Percentiles rank a stretch among this genome's conserved stretches.
These are phyloP conservation scores for Mormyrus hasselquistii DNA, from an alignment of 2,797 vertebrate genomes.

Conservation along the genomic window DNA sequence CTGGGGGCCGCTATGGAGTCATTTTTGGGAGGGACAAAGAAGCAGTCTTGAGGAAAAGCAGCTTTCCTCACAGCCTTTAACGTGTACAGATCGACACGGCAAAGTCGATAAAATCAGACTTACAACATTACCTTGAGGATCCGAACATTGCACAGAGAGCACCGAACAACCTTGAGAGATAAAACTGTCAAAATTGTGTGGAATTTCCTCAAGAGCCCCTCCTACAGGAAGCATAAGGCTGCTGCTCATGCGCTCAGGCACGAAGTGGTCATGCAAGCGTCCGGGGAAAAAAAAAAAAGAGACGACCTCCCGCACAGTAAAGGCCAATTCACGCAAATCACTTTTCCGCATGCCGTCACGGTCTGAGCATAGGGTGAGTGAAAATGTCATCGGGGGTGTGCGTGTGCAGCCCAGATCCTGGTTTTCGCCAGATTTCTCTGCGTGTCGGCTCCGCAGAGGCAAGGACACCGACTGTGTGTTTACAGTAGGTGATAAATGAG, in stretches of 20 bases:
- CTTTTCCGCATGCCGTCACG: background rate
- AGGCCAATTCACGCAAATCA: background rate
- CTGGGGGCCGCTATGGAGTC: slow-evolving; percentile 57
- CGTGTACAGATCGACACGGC: background rate
- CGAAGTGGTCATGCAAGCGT: background rate
- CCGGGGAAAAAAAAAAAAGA: background rate
- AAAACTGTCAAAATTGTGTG: background rate
- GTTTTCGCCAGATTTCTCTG: background rate
- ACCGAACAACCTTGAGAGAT: background rate
- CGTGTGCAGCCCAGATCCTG: background rate
- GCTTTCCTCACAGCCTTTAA: background rate
- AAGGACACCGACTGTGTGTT: background rate
- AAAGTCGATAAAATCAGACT: background rate
- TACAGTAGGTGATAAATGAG: background rate
- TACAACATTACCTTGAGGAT: slow-evolving; percentile 14
- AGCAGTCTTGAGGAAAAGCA: background rate
- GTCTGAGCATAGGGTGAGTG: background rate
- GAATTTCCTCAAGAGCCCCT: background rate
- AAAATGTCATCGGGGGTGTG: background rate
- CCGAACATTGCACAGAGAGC: background rate
- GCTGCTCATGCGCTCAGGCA: background rate
- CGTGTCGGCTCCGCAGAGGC: background rate
- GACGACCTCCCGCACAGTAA: background rate
- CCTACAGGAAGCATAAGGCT: background rate
- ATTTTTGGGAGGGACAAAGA: slow-evolving; percentile 21